Percentiles rank a stretch among this genome's conserved stretches.
Evolutionary conservation across 2,797 vertebrate genomes (phyloP).

Genomic region (Momotus momota): DNA sequence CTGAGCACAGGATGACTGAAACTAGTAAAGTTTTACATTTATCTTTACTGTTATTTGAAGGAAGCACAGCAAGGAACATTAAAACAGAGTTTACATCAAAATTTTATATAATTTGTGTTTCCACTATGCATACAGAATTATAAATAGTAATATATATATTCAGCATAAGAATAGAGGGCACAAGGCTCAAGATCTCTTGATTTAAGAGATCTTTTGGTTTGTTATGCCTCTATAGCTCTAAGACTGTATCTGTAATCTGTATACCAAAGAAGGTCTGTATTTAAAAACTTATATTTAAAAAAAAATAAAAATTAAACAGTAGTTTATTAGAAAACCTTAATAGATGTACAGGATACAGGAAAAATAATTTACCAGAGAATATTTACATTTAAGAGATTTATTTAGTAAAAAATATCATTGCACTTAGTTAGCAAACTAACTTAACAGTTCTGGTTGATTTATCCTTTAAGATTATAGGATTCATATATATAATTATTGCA

Average conservation of each 20-base stretch:
- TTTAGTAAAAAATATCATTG: not conserved
- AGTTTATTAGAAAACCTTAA: not conserved
- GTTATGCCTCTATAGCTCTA: not conserved
- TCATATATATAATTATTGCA: not conserved
- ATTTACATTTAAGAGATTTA: not conserved
- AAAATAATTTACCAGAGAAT: not conserved
- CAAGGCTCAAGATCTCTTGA: not conserved
- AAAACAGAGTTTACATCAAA: not conserved
- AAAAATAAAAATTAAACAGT: not conserved
- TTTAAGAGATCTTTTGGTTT: not conserved
- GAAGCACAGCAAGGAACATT: not conserved
- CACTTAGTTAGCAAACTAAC: not conserved
- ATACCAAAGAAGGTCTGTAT: not conserved
- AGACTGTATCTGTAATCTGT: not conserved
- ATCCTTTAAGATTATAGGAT: not conserved
- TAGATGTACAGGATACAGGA: not conserved
- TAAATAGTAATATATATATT: not conserved
- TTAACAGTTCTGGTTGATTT: not conserved
- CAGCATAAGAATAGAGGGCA: not conserved
- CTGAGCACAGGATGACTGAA: not conserved
- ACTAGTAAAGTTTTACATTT: not conserved
- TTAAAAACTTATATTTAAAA: not conserved
- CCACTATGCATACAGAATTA: not conserved
- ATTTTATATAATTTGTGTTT: not conserved
- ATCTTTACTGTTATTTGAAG: not conserved